These are phyloP conservation scores for Mesoligia furuncula DNA, from an alignment of 2,888 invertebrate genomes.

Conservation along the genomic window DNA sequence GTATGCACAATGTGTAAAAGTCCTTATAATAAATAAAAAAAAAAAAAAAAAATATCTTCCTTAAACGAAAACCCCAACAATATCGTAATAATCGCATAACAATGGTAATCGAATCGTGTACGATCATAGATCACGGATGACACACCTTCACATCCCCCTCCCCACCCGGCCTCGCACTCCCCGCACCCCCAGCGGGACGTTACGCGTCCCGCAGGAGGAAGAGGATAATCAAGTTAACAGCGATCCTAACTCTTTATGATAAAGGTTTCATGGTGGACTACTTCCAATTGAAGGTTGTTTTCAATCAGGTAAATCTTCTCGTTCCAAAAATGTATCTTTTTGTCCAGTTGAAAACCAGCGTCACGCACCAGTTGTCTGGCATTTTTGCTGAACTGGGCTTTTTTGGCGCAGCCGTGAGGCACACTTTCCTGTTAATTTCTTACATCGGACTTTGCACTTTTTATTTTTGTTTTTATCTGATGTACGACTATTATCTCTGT, in stretches of 20 bases:
- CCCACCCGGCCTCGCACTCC: not conserved
- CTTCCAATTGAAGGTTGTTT: not conserved
- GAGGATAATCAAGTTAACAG: slow-evolving; percentile 37
- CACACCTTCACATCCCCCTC: not conserved
- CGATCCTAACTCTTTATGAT: slow-evolving; percentile 37
- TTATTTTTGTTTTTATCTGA: too few relatives aligned
- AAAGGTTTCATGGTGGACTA: slow-evolving; percentile 1
- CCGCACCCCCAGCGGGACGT: not conserved
- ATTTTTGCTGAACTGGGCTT: too few relatives aligned
- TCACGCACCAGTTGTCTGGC: too few relatives aligned
- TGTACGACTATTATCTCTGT: too few relatives aligned
- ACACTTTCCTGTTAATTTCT: too few relatives aligned
- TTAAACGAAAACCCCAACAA: not conserved
- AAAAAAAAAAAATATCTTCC: too few relatives aligned
- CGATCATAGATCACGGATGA: slow-evolving; percentile 25
- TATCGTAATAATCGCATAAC: slow-evolving; percentile 9
- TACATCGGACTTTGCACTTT: too few relatives aligned
- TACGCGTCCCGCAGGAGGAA: slow-evolving; percentile 28
- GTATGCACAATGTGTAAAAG: too few relatives aligned
- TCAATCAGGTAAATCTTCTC: not conserved
- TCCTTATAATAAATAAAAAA: too few relatives aligned
- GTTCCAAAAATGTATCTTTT: not conserved
- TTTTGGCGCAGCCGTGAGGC: too few relatives aligned
- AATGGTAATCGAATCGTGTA: slow-evolving; percentile 19
- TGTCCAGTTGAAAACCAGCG: too few relatives aligned